Base-by-base conservation (phyloP, 2,113 vertebrate species). In the Agelaius tricolor region DNA sequence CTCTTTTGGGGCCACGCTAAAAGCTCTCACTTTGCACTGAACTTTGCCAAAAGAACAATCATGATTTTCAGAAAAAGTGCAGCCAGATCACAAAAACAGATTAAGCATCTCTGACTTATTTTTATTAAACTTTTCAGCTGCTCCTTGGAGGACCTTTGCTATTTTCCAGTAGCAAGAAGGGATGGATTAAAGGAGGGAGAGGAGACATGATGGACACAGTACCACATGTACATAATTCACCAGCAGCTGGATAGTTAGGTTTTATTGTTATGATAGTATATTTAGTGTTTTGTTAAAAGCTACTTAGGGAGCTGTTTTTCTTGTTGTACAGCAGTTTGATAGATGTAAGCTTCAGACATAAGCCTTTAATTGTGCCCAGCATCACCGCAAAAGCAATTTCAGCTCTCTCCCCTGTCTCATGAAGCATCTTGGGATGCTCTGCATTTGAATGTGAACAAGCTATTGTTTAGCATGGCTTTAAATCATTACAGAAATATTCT, bases 301-400 rank as follows among this genome's bases (percentile, higher is more conserved):
- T 88, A 66, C 67, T 96, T 63, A 58, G 65, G 78, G 86, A 88
- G 77, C 83, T 30, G 51, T 92, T 95, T 89, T 57, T 83, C 81
- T 52, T 87, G 62, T 58, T 93, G 88, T 79, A 65, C 39, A 89
- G 54, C 68, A 75, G 55, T 93, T 94, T 87, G 91, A 92, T 93
- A 61, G 59, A 67, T 90, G 80, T 92, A 83, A 89, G 85, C 88
- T 84, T 91, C 74, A 96, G 73, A 51, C 86, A 62, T 77, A 90
- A 87, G 47, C 88, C 71, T 96, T 93, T 97, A 91, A 96, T 96
- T 95, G 96, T 39, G 87, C 89, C 49, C 72, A 79, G 57, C 54
- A 51, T 72, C 61, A 71, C 55, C 3, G 3, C 88, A 90, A 93
- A 96, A 97, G 84, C 90, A 72, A 73, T 93, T 95, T 95, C 37